Evolutionary conservation across 2,113 vertebrate species (phyloP).

Genomic region (Gavialis gangeticus): DNA sequence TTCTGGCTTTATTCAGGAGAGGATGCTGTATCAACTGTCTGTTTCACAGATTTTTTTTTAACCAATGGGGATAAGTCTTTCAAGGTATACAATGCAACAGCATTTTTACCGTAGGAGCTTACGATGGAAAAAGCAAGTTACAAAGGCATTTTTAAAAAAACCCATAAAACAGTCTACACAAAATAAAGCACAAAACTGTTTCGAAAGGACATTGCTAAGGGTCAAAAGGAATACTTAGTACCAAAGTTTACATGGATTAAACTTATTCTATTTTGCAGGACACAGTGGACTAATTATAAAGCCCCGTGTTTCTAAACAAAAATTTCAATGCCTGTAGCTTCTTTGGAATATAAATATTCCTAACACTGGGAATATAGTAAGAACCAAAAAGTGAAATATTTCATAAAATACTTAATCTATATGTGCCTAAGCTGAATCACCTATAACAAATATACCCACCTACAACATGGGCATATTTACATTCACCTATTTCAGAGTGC

Average conservation of each 20-base stretch:
- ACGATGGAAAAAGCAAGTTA: not conserved
- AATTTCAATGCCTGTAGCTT: not conserved
- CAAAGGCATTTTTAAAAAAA: not conserved
- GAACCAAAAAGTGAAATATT: no score
- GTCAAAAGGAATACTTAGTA: not conserved
- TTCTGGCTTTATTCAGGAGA: not conserved
- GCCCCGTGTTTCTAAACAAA: not conserved
- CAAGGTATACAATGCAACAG: not conserved
- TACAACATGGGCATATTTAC: not conserved
- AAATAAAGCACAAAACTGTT: not conserved
- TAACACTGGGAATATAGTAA: no score
- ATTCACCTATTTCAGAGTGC: not conserved
- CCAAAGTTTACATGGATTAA: not conserved
- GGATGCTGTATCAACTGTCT: not conserved
- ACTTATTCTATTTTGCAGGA: not conserved
- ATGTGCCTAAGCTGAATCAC: not conserved
- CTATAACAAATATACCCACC: not conserved
- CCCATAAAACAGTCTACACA: not conserved
- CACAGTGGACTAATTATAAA: not conserved
- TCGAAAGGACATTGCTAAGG: not conserved
- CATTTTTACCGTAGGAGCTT: not conserved
- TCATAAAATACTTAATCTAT: no score
- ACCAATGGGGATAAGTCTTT: not conserved
- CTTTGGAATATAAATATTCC: no score
- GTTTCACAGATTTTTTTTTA: not conserved